These are phyloP conservation scores for Cossypha caffra DNA, from an alignment of 2,797 vertebrate species.

Conservation along the genomic window DNA sequence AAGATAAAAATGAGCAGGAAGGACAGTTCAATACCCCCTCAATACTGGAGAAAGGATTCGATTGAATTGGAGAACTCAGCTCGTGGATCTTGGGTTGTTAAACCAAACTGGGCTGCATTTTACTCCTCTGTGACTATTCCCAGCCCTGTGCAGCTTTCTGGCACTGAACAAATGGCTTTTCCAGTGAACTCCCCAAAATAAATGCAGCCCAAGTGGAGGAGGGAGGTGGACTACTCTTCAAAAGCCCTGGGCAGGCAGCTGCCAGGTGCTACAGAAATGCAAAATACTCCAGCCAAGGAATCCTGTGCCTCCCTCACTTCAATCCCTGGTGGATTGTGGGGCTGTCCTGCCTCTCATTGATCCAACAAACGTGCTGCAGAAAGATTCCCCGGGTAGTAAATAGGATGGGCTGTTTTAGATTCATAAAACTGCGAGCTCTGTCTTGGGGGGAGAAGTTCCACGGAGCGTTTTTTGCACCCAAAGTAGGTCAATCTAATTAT, in stretches of 20 bases:
- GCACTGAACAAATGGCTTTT: background rate
- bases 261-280: background rate
- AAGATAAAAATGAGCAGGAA: background rate
- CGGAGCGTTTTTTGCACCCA: background rate
- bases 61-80: background rate
- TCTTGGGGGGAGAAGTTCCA: background rate
- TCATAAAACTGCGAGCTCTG: background rate
- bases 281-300: background rate
- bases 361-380: background rate
- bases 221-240: background rate
- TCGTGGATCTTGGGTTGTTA: background rate
- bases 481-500: conserved; percentile 49
- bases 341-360: background rate
- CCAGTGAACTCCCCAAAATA: background rate
- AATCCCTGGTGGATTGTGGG: background rate
- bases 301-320: background rate
- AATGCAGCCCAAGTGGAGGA: background rate
- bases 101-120: background rate
- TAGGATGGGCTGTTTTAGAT: background rate
- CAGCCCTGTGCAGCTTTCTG: background rate
- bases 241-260: background rate
- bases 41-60: background rate
- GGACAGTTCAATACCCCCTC: background rate
- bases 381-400: conserved; percentile 21
- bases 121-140: background rate